phyloP scores from a whole-genome alignment of 1,140 invertebrate species.

The Asbolus verrucosus region DNA sequence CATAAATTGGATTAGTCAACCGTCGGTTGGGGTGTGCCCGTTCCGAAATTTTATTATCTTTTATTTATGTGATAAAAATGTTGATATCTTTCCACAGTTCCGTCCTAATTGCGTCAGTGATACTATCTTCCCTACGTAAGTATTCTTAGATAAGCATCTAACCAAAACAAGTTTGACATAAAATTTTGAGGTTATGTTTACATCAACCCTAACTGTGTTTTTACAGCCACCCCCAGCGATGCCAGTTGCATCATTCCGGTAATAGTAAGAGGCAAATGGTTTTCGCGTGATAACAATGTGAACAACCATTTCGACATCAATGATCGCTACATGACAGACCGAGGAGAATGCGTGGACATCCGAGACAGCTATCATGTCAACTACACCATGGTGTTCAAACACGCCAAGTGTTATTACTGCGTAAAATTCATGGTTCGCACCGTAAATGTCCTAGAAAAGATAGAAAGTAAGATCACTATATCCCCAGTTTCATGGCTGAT shows the following conservation, averaged over 20 bases:
- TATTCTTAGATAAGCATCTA: neutral
- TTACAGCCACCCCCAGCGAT: constrained; percentile 12
- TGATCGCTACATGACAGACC: constrained; percentile 77
- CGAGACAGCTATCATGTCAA: constrained; percentile 81
- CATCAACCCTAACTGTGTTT: neutral
- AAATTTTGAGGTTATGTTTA: constrained; percentile 42
- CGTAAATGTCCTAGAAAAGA: constrained; percentile 90
- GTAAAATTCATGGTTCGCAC: constrained; percentile 88
- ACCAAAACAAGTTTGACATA: neutral
- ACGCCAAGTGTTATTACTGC: constrained; percentile 83
- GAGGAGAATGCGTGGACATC: constrained; percentile 80
- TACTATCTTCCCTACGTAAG: constrained; percentile 9
- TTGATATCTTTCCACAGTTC: constrained; percentile 2
- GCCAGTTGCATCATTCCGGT: constrained; percentile 76
- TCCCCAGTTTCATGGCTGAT: neutral
- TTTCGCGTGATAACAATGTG: constrained; percentile 88
- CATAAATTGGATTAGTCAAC: no score
- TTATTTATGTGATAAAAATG: constrained; percentile 38
- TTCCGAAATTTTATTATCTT: neutral
- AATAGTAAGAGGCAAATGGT: constrained; percentile 87
- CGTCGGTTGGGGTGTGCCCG: constrained; percentile 25
- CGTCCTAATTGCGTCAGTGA: neutral
- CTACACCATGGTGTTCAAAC: constrained; percentile 86
- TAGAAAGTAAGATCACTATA: constrained; percentile 75
- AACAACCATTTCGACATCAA: constrained; percentile 88